Conservation (phyloP, 2,888 invertebrate genomes). For the Acrobasis repandana region DNA sequence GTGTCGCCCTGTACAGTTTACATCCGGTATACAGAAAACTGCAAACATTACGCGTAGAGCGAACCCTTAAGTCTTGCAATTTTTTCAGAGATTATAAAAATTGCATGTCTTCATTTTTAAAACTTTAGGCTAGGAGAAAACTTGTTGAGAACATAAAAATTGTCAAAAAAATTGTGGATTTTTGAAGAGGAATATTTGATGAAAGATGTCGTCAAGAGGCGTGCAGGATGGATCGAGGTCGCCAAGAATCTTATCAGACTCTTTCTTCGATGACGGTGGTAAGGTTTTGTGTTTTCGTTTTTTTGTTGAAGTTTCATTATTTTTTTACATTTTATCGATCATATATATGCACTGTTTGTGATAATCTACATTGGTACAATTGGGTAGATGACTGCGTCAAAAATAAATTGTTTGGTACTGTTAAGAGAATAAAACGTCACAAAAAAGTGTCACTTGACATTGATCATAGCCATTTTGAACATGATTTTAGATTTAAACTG, state of each 20-base stretch:
- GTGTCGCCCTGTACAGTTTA: no score
- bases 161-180: not conserved
- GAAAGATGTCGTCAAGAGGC: slow-evolving; percentile 71
- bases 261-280: slow-evolving; percentile 75
- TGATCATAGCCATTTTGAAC: no score
- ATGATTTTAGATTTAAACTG: no score
- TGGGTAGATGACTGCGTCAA: no score
- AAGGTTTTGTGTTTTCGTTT: slow-evolving; percentile 38
- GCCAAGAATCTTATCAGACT: slow-evolving; percentile 68
- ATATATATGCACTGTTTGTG: no score
- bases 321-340: not conserved
- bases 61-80: slow-evolving; percentile 4
- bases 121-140: slow-evolving; percentile 7
- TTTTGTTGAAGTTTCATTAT: not conserved
- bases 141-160: not conserved
- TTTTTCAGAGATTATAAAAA: not conserved
- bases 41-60: slow-evolving; percentile 1
- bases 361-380: no score
- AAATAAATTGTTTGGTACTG: no score
- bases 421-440: no score
- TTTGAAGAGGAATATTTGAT: slow-evolving; percentile 22
- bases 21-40: not conserved
- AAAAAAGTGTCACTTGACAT: no score
- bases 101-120: not conserved
- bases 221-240: slow-evolving; percentile 73